These are phyloP conservation scores for Aplysina aerophoba DNA, from an alignment of 37 sponge, comb jelly and placozoan species.

Conservation along the genomic window DNA sequence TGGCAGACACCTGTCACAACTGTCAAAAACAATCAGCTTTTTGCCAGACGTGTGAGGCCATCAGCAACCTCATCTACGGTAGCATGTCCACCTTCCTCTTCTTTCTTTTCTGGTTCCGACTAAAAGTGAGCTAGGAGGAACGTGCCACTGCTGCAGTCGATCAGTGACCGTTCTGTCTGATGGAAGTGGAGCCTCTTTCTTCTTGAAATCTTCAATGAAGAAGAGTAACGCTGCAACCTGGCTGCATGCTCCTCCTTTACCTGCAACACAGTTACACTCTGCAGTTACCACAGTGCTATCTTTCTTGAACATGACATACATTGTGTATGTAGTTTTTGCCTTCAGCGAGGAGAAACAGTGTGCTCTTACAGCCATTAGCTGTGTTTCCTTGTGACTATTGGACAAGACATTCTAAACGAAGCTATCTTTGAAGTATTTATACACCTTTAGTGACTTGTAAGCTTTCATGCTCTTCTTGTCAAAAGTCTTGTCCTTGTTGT, in stretches of 20 bases:
- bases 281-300: background rate
- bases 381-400: background rate
- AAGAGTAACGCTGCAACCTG: slow-evolving; percentile 2
- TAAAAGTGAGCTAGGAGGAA: slow-evolving; percentile 6
- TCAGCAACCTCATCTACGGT: slow-evolving; percentile 1
- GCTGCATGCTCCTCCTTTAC: slow-evolving; percentile 12
- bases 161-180: background rate
- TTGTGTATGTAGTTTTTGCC: slow-evolving; percentile 7
- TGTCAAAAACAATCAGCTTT: slow-evolving; percentile 11
- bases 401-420: background rate
- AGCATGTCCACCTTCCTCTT: background rate
- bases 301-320: background rate
- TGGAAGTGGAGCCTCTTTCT: background rate
- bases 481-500: slow-evolving; percentile 7
- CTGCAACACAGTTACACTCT: slow-evolving; percentile 15
- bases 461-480: slow-evolving; percentile 12
- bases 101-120: background rate
- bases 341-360: slow-evolving; percentile 8
- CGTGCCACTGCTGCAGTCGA: slow-evolving; percentile 20
- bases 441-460: slow-evolving; percentile 3
- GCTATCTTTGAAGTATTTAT: slow-evolving; percentile 7
- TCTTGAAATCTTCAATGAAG: background rate
- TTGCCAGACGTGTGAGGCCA: background rate
- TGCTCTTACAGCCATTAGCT: background rate
- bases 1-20: background rate